Evolutionary conservation across 2,113 vertebrate genomes (phyloP).

Genomic region (Thalassarche chlororhynchos): DNA sequence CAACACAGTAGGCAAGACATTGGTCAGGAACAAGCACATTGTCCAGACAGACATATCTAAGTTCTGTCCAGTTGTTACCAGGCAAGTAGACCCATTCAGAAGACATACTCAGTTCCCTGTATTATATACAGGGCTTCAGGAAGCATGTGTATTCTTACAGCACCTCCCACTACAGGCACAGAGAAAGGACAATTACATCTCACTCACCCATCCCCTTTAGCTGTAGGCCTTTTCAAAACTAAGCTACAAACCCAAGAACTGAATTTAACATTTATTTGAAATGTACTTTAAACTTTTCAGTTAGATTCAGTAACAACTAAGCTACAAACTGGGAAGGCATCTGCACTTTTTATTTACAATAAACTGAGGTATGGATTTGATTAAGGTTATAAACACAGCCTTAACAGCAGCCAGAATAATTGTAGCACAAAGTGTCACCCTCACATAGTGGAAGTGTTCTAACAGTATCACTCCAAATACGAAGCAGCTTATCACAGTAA

Average conservation of each 20-base stretch:
- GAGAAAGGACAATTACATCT: rapidly evolving
- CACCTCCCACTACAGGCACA: neutral
- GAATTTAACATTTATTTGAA: rapidly evolving
- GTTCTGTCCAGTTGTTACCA: rapidly evolving
- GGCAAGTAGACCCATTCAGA: rapidly evolving
- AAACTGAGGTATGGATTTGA: rapidly evolving
- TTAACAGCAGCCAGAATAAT: rapidly evolving
- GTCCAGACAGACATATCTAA: rapidly evolving
- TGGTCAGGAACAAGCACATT: rapidly evolving
- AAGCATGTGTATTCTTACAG: rapidly evolving
- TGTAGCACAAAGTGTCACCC: neutral
- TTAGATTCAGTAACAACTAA: rapidly evolving
- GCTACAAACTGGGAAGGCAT: rapidly evolving
- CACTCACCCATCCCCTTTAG: no score
- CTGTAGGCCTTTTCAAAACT: rapidly evolving
- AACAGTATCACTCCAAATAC: neutral
- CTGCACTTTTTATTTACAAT: neutral
- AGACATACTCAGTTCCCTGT: rapidly evolving
- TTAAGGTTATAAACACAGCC: rapidly evolving
- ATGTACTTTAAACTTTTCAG: rapidly evolving
- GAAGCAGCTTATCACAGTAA: rapidly evolving
- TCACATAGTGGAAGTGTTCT: rapidly evolving
- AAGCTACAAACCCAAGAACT: rapidly evolving
- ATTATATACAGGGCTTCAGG: rapidly evolving
- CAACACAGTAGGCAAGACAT: rapidly evolving